Conservation (phyloP, 2,888 invertebrate genomes). For the Phyllotreta striolata region DNA sequence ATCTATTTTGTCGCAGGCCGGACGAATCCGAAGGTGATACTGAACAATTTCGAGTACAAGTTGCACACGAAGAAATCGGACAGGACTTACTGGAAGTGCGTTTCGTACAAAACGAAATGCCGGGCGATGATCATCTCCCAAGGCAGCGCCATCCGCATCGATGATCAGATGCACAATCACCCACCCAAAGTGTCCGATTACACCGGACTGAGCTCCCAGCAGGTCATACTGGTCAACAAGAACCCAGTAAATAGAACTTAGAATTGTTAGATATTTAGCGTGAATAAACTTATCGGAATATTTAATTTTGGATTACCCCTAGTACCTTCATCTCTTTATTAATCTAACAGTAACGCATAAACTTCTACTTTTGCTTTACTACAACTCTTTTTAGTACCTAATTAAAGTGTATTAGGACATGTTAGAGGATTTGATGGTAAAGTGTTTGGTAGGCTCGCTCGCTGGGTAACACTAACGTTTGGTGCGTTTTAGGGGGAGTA, state of each 20-base stretch:
- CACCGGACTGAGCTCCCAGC: constrained; percentile 38
- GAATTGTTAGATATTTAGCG: too few species aligned
- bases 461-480: neutral
- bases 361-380: too few species aligned
- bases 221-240: constrained; percentile 32
- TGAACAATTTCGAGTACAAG: constrained; percentile 48
- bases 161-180: constrained; percentile 47
- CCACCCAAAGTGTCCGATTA: constrained; percentile 40
- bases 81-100: constrained; percentile 50
- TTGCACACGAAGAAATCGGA: constrained; percentile 45
- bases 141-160: constrained; percentile 40
- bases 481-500: constrained; percentile 32
- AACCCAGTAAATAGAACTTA: neutral
- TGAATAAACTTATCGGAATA: too few species aligned
- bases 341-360: too few species aligned
- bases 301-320: too few species aligned
- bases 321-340: too few species aligned
- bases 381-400: too few species aligned
- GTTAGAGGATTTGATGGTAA: too few species aligned
- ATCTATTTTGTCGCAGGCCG: constrained; percentile 46
- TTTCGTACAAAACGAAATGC: constrained; percentile 47
- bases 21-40: constrained; percentile 49
- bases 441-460: too few species aligned
- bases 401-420: too few species aligned
- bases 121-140: constrained; percentile 45